Conservation (phyloP, 2,113 vertebrate species). For the Paracanthobrama guichenoti region DNA sequence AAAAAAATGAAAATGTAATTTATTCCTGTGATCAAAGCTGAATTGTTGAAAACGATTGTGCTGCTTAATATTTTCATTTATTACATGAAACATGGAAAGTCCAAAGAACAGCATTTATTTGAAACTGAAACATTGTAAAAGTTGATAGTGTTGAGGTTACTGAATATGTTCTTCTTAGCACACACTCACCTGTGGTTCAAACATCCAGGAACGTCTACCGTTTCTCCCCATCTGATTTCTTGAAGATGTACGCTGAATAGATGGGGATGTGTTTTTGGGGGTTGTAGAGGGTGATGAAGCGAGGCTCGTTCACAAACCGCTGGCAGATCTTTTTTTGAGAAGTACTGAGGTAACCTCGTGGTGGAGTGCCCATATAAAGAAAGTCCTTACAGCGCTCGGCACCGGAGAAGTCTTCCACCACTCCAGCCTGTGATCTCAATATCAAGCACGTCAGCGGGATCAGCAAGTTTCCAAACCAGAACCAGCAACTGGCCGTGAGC, state of each 20-base stretch:
- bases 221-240: conserved; percentile 72
- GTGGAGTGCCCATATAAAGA: conserved; percentile 71
- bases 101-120: not conserved
- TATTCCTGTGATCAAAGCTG: not conserved
- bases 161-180: not conserved
- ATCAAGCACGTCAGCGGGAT: conserved; percentile 42
- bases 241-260: conserved; percentile 73
- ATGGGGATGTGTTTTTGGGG: conserved; percentile 65
- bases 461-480: not conserved
- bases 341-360: conserved; percentile 66
- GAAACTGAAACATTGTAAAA: not conserved
- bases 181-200: conserved; percentile 71
- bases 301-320: conserved; percentile 65
- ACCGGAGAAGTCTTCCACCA: conserved; percentile 70
- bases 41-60: not conserved
- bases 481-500: not conserved
- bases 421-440: conserved; percentile 50
- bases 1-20: no score
- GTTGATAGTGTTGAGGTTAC: no score
- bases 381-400: conserved; percentile 69
- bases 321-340: conserved; percentile 71
- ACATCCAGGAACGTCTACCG: conserved; percentile 76
- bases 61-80: not conserved
- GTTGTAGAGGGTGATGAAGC: conserved; percentile 71
- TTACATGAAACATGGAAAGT: no score